phyloP scores from a whole-genome alignment of 2,888 invertebrate genomes.

The Ecliptopera silaceata region DNA sequence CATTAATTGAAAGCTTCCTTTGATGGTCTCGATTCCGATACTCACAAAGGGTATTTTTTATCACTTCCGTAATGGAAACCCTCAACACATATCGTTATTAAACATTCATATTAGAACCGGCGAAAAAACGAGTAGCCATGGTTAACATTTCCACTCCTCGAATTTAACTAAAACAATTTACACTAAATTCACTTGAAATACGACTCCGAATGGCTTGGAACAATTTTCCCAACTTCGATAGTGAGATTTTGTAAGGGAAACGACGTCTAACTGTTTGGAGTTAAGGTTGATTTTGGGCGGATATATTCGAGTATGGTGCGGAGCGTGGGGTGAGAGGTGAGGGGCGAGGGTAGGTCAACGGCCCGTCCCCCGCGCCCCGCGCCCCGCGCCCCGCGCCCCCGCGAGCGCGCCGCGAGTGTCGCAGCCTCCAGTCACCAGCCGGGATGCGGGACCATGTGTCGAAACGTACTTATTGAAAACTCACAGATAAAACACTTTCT shows the following conservation, averaged over 20 bases:
- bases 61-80: constrained; percentile 27
- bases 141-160: constrained; percentile 38
- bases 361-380: constrained; percentile 46
- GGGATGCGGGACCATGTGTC: constrained; percentile 44
- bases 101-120: constrained; percentile 37
- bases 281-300: constrained; percentile 64
- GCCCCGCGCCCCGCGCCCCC: constrained; percentile 48
- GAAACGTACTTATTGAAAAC: constrained; percentile 53
- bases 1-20: constrained; percentile 4
- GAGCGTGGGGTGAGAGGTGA: constrained; percentile 48
- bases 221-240: constrained; percentile 62
- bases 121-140: constrained; percentile 38
- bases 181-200: constrained; percentile 65
- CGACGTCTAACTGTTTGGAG: constrained; percentile 51
- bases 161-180: constrained; percentile 56
- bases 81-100: constrained; percentile 29
- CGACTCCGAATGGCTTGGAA: constrained; percentile 63
- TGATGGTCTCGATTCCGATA: constrained; percentile 11
- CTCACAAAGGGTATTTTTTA: constrained; percentile 24
- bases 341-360: constrained; percentile 69
- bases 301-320: constrained; percentile 45
- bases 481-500: constrained; percentile 42
- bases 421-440: constrained; percentile 39
- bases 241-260: constrained; percentile 51
- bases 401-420: constrained; percentile 40